Percentiles rank a stretch among this genome's conserved stretches.
Evolutionary conservation across 1,140 invertebrate species (phyloP).

Genomic region (Dreissena polymorpha): DNA sequence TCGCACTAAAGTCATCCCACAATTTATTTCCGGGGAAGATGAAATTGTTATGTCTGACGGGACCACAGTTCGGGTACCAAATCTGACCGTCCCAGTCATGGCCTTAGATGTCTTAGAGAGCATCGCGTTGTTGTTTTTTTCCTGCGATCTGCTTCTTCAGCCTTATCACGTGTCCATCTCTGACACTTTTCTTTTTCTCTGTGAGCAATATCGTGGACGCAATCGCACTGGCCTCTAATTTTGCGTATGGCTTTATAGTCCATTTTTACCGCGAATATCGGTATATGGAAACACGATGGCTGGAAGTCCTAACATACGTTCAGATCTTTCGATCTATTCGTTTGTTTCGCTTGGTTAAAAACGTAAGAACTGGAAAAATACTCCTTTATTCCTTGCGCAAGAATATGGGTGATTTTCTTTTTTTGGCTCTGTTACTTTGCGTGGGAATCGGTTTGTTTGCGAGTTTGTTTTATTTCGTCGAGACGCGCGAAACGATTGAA

Average conservation of each 20-base stretch:
- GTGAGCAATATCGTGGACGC: constrained; percentile 99
- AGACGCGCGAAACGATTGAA: constrained; percentile 80
- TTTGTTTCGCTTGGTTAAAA: constrained; percentile 96
- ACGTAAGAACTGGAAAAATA: constrained; percentile 85
- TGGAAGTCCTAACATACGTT: constrained; percentile 85
- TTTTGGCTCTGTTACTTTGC: constrained; percentile 61
- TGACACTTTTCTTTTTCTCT: constrained; percentile 81
- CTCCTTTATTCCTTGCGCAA: constrained; percentile 87
- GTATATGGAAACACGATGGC: constrained; percentile 13
- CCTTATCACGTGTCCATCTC: constrained; percentile 74
- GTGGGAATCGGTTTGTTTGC: constrained; percentile 64
- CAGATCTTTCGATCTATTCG: constrained; percentile 98
- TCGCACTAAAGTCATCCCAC: too few species aligned
- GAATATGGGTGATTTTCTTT: constrained; percentile 57
- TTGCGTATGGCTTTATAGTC: constrained; percentile 30
- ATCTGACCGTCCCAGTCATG: constrained; percentile 1
- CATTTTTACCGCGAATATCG: constrained; percentile 18
- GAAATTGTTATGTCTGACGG: too few species aligned
- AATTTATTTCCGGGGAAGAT: too few species aligned
- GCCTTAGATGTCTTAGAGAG: neutral
- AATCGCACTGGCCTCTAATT: constrained; percentile 85
- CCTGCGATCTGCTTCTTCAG: constrained; percentile 71
- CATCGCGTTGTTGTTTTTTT: constrained; percentile 72
- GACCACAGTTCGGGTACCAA: too few species aligned
- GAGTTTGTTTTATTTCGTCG: constrained; percentile 62